Evolutionary conservation across 1,140 invertebrate species (phyloP), one percentile per base, ranked within the genome.

Genomic region (Pinna nobilis): DNA sequence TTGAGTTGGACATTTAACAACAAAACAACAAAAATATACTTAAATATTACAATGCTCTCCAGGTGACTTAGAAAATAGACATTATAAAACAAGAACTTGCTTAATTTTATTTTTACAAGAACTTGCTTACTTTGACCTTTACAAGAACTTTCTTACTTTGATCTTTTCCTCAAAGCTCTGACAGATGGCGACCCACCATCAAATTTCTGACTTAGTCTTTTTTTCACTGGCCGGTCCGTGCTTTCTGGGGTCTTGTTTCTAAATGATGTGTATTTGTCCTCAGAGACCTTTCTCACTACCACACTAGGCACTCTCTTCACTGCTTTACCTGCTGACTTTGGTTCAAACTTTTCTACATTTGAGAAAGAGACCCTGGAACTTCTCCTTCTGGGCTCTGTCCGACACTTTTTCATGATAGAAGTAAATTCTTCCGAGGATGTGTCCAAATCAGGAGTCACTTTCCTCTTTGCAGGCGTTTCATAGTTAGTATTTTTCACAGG

Each of bases 211-310:
- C 68, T 69, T 28, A 81, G 70, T 61, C 76, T 57, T 32, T 66
- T 55, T 9, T 71, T 47, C 3, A 49, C 65, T 20, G 39, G 61
- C 39, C 70, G 70, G 1, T 63, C 61, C 2, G 44, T 60, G 35
- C 61, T 76, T 11, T 80, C 80, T 28, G 78, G 80, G 11, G 80
- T 82, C 18, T 76, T 68, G 41, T 81, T 79, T 49, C 79, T 74
- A 30, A 77, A 75, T 0, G 82, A 76, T 15, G 66, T 50, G 47
- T 79, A 83, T 23, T 66, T 33, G 47, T 66, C 50, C 15, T 76
- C 80, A 3, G 68, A 74, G 11, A 79, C n/a, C 67, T 66, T 70
- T 25, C 66, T 80, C 11, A 82, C 44, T 35, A 68, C 39, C 11
- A 81, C 77, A 50, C 61, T 72, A n/a, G 68, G 72, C 2, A 78